Percentiles rank a stretch among this genome's conserved stretches.
These are phyloP conservation scores for Embiotoca jacksoni DNA, from an alignment of 2,113 vertebrate species.

Conservation along the genomic window DNA sequence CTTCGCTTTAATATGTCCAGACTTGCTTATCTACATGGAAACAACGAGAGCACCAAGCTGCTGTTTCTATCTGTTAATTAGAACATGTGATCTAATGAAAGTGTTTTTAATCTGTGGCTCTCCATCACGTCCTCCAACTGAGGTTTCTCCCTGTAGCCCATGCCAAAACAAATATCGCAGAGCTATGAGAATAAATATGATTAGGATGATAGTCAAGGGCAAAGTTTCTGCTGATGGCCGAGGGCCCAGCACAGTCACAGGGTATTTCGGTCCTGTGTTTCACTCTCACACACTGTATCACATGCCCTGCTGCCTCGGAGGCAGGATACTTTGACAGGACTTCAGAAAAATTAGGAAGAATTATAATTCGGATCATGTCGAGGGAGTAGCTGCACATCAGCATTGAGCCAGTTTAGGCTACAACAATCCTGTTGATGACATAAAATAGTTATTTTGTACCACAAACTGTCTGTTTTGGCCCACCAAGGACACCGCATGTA, in stretches of 20 bases:
- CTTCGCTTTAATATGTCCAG: not conserved
- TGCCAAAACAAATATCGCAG: constrained; percentile 41
- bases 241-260: constrained; percentile 30
- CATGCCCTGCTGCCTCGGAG: constrained; percentile 15
- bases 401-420: not conserved
- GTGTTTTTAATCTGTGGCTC: constrained; percentile 18
- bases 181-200: constrained; percentile 25
- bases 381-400: not conserved
- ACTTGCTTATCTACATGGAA: not conserved
- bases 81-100: constrained; percentile 66
- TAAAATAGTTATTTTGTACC: not conserved
- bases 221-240: constrained; percentile 31
- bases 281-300: constrained; percentile 13
- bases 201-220: constrained; percentile 23
- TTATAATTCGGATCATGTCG: not conserved
- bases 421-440: not conserved
- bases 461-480: not conserved
- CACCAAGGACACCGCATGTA: not conserved
- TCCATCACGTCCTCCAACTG: constrained; percentile 18
- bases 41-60: constrained; percentile 4
- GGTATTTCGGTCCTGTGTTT: constrained; percentile 37
- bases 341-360: not conserved
- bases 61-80: constrained; percentile 55
- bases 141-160: not conserved
- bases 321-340: not conserved